These are phyloP conservation scores for Orgyia antiqua DNA, from an alignment of 2,888 invertebrate genomes.

Conservation along the genomic window DNA sequence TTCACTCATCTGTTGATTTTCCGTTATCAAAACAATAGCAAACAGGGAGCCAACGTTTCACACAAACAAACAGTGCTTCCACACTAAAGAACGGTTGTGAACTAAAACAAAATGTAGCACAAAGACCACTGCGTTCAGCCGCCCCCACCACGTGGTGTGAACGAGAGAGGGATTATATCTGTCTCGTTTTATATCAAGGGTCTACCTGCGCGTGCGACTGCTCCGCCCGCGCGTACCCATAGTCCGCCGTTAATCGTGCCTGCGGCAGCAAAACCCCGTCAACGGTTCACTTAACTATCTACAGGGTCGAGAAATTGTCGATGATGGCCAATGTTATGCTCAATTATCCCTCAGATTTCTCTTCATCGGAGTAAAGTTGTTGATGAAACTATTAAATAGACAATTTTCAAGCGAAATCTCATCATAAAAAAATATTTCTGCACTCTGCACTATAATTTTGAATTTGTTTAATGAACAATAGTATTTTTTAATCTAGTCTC, in stretches of 20 bases:
- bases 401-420: no score
- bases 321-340: conserved; percentile 29
- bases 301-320: conserved; percentile 40
- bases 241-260: conserved; percentile 39
- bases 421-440: no score
- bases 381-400: no score
- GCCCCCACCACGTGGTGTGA: conserved; percentile 69
- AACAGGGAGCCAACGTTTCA: conserved; percentile 34
- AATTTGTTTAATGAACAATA: no score
- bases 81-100: conserved; percentile 64
- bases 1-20: conserved; percentile 71
- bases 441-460: no score
- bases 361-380: no score
- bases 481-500: no score
- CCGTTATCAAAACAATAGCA: conserved; percentile 55
- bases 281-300: conserved; percentile 66
- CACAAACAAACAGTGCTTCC: conserved; percentile 34
- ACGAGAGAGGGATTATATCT: conserved; percentile 35
- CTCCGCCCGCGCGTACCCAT: conserved; percentile 25
- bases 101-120: conserved; percentile 78
- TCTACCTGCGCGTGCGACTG: conserved; percentile 73
- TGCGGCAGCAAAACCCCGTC: conserved; percentile 68
- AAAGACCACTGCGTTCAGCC: conserved; percentile 56
- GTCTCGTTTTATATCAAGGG: conserved; percentile 37
- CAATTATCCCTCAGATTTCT: no score